Base-by-base conservation (phyloP, 2,113 vertebrate genomes). In the Pterocles gutturalis region DNA sequence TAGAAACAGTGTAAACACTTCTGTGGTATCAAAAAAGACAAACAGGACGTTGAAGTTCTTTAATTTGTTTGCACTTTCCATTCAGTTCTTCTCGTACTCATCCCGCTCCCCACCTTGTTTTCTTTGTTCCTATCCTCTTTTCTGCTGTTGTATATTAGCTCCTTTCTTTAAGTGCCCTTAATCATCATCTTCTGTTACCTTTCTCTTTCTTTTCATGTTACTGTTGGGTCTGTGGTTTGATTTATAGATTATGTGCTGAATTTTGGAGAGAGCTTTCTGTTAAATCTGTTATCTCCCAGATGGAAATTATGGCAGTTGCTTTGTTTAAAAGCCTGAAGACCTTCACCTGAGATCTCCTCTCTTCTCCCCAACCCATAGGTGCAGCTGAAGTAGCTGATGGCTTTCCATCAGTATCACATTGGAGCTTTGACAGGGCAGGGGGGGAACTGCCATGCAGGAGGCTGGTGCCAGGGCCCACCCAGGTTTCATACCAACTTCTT, bases 291-390 rank as follows among this genome's bases (percentile, higher is more conserved):
- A 71, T 41, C 11, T 87, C 69, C 28, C 25, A 78, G 38, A 55
- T 49, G 38, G 69, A 67, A 71, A 93, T 76, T 11, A 22, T 3
- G 48, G 45, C 29, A 71, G 64, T n/a, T 83, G 34, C 18, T 93
- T 55, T 88, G 28, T 77, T 48, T 81, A 26, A 75, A 77, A 90
- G 21, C 79, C 70, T 94, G 4, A 62, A 88, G 83, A 94, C 55
- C 38, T 94, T 90, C 86, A 90, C 34, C 36, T 92, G 88, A 86
- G 71, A 83, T 64, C 88, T 90, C 36, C 71, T 88, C 38, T 71
- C 43, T 75, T 17, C 38, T 81, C 12, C 33, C 41, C 4, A 8
- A 31, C 54, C 36, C 22, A 57, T 26, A 62, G 62, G 36, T 17
- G 43, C 73, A 82, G 57, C 34, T 34, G 5, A 51, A 67, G 87